phyloP scores from a whole-genome alignment of 2,888 invertebrate species.

The Bruchidius siliquastri region DNA sequence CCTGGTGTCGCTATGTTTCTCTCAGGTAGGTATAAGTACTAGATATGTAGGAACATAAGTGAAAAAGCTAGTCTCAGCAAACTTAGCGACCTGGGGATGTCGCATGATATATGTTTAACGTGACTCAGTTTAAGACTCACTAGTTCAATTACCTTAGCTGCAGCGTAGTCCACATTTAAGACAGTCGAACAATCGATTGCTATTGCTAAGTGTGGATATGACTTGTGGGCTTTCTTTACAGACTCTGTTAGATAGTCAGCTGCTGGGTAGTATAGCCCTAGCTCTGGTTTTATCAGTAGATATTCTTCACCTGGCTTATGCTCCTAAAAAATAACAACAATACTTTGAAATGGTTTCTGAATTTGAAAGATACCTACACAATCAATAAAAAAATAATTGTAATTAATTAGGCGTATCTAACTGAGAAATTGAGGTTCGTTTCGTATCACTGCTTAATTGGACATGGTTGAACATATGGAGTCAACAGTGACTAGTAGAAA shows the following conservation, averaged over 20 bases:
- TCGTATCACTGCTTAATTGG: too few relatives aligned
- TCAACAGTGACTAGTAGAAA: too few relatives aligned
- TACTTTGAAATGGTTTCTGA: constrained; percentile 16
- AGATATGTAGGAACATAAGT: too few relatives aligned
- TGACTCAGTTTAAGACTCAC: not conserved
- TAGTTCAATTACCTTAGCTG: constrained; percentile 51
- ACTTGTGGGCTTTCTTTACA: constrained; percentile 49
- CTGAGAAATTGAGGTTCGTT: too few relatives aligned
- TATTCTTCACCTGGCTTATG: constrained; percentile 47
- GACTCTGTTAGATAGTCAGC: constrained; percentile 60
- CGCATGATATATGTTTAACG: not conserved
- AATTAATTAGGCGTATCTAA: too few relatives aligned
- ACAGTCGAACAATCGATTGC: constrained; percentile 63
- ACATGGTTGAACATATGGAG: too few relatives aligned
- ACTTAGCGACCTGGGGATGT: too few relatives aligned
- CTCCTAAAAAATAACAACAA: constrained; percentile 3
- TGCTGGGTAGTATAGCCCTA: constrained; percentile 68
- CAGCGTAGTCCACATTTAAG: constrained; percentile 64
- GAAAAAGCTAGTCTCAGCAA: too few relatives aligned
- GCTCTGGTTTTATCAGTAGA: constrained; percentile 57
- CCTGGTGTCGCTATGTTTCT: too few relatives aligned
- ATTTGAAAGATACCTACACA: constrained; percentile 15
- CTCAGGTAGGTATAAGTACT: too few relatives aligned
- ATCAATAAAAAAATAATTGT: too few relatives aligned
- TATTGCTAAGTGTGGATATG: constrained; percentile 50